These are phyloP conservation scores for Polyodon spathula DNA, from an alignment of 2,113 vertebrate genomes.

Conservation along the genomic window DNA sequence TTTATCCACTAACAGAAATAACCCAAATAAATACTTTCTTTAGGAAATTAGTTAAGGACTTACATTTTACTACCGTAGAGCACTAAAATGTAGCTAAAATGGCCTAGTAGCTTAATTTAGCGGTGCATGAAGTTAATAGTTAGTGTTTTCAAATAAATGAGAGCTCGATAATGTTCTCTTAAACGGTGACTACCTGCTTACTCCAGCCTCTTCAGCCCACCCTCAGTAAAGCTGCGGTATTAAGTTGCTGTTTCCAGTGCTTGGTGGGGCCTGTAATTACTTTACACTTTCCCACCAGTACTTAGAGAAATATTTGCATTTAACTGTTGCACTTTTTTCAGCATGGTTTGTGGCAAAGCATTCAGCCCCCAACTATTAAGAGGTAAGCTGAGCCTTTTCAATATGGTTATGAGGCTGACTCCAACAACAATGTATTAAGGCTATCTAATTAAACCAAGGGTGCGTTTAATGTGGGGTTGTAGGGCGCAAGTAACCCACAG, in stretches of 20 bases:
- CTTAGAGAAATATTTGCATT: constrained; percentile 15
- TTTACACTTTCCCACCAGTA: constrained; percentile 18
- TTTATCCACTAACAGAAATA: too few species aligned
- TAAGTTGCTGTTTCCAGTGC: background rate
- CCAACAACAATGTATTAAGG: background rate
- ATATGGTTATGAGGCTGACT: too few species aligned
- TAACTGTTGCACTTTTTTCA: constrained; percentile 5
- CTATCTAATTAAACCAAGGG: constrained; percentile 19
- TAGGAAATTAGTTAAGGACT: too few species aligned
- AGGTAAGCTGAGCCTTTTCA: too few species aligned
- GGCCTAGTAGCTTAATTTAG: too few species aligned
- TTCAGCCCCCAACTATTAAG: too few species aligned
- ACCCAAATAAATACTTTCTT: too few species aligned
- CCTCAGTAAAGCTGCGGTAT: constrained; percentile 11
- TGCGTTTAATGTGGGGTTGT: constrained; percentile 6
- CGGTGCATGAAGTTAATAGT: background rate
- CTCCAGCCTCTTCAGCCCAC: constrained; percentile 10
- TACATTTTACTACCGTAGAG: too few species aligned
- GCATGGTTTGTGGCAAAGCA: constrained; percentile 4
- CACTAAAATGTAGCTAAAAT: too few species aligned
- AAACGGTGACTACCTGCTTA: too few species aligned
- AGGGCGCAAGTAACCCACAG: too few species aligned
- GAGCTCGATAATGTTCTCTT: background rate
- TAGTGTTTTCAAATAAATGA: background rate
- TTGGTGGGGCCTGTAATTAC: constrained; percentile 12